Percentiles rank a stretch among this genome's conserved stretches.
Conservation (phyloP, 1,140 invertebrate species). For the Hylaeus volcanicus region DNA sequence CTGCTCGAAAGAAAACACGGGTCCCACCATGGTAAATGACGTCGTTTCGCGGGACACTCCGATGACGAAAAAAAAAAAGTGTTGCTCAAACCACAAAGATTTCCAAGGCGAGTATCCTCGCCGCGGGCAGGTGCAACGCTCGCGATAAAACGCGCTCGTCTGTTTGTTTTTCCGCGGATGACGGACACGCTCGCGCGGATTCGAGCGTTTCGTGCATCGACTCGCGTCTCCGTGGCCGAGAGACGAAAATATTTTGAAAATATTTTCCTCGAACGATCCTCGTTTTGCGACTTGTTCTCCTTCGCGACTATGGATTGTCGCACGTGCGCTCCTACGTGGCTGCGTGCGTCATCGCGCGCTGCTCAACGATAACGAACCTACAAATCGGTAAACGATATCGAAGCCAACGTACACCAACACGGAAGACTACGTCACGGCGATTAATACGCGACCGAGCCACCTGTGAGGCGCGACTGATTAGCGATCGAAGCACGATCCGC, state of each 20-base stretch:
- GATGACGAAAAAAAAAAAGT: background rate
- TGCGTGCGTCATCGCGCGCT: slow-evolving; percentile 42
- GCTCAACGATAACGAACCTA: slow-evolving; percentile 42
- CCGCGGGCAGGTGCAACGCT: background rate
- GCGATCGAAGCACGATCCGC: slow-evolving; percentile 6
- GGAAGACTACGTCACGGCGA: slow-evolving; percentile 38
- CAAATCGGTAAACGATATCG: slow-evolving; percentile 38
- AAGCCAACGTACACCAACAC: slow-evolving; percentile 34
- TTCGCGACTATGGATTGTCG: slow-evolving; percentile 12
- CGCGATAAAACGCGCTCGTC: slow-evolving; percentile 28
- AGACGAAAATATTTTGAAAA: slow-evolving; percentile 50
- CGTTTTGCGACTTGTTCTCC: slow-evolving; percentile 35
- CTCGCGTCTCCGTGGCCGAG: slow-evolving; percentile 2
- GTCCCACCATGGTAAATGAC: too few relatives aligned
- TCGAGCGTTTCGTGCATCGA: slow-evolving; percentile 1
- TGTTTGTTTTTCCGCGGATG: slow-evolving; percentile 24
- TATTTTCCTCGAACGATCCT: background rate
- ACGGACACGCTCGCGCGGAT: background rate
- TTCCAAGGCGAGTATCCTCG: background rate
- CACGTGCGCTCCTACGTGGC: slow-evolving; percentile 31
- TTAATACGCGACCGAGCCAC: slow-evolving; percentile 43
- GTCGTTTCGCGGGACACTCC: slow-evolving; percentile 1
- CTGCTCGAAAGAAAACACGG: too few relatives aligned
- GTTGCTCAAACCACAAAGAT: slow-evolving; percentile 30
- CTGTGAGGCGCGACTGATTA: slow-evolving; percentile 41